A percentile compares a stretch with the other conserved stretches of the same genome.
phyloP scores from a whole-genome alignment of 1,140 invertebrate genomes.

The Pogonomyrmex barbatus region DNA sequence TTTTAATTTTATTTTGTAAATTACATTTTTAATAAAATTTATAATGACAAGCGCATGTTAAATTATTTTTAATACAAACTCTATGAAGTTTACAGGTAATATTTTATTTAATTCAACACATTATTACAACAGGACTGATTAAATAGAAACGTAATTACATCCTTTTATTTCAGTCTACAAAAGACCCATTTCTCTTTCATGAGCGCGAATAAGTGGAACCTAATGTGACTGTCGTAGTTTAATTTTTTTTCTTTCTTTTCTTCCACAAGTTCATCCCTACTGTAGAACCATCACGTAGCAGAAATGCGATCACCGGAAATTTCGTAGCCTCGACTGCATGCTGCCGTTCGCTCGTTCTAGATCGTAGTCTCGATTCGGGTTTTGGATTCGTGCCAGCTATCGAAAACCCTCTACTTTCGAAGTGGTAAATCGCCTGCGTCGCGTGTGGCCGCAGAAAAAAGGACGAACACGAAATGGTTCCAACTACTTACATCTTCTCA shows the following conservation, averaged over 20 bases:
- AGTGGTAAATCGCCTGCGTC: conserved; percentile 26
- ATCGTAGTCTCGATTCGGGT: conserved; percentile 65
- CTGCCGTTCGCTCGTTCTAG: conserved; percentile 29
- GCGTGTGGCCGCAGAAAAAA: conserved; percentile 24
- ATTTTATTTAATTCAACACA: conserved; percentile 2
- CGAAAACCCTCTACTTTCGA: conserved; percentile 64
- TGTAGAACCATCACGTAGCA: conserved; percentile 16
- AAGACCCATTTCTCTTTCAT: neutral
- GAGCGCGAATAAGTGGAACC: conserved; percentile 38
- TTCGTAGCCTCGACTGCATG: conserved; percentile 55
- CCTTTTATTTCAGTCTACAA: neutral
- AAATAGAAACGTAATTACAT: conserved; percentile 27
- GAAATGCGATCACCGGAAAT: conserved; percentile 60
- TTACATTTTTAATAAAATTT: neutral
- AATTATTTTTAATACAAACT: conserved; percentile 24
- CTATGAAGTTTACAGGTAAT: neutral
- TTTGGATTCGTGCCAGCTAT: conserved; percentile 64
- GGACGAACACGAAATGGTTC: conserved; percentile 36
- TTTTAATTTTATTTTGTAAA: neutral
- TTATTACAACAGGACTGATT: neutral
- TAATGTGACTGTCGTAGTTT: conserved; percentile 26
- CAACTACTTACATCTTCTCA: conserved; percentile 32
- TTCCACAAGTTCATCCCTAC: conserved; percentile 24
- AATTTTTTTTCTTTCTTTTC: neutral
- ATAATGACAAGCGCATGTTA: neutral